Evolutionary conservation across 2,113 vertebrate species (phyloP).

Genomic region (Columba janthina): DNA sequence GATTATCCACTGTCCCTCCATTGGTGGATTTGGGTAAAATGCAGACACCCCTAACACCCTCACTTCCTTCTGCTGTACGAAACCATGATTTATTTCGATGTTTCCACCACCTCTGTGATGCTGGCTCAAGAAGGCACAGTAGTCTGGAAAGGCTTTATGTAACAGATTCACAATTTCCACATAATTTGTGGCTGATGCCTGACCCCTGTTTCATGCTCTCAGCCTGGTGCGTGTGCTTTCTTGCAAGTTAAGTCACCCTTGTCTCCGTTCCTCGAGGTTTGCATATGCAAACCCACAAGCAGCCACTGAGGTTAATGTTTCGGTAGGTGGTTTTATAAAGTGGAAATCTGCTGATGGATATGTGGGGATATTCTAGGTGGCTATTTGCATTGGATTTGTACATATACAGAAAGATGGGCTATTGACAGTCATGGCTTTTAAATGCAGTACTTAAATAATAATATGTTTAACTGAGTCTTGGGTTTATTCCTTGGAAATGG

Average conservation of each 20-base stretch:
- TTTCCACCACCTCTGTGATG: not conserved
- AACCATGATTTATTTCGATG: not conserved
- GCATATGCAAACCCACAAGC: conserved; percentile 38
- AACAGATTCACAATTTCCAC: not conserved
- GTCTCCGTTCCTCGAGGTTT: not conserved
- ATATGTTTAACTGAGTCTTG: not conserved
- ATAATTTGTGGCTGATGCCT: not conserved
- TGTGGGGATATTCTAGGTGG: not conserved
- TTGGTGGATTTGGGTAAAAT: fast-evolving
- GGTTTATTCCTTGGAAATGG: not conserved
- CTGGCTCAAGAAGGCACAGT: not conserved
- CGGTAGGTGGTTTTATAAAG: not conserved
- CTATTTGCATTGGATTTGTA: conserved; percentile 40
- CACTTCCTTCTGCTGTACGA: not conserved
- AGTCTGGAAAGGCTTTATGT: not conserved
- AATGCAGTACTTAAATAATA: not conserved
- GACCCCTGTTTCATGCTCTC: not conserved
- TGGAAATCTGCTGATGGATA: not conserved
- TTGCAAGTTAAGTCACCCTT: not conserved
- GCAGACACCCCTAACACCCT: not conserved
- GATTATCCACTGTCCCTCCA: not conserved
- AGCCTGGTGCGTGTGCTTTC: not conserved
- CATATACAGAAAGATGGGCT: not conserved
- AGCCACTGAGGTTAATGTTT: not conserved
- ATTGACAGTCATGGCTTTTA: not conserved